Evolutionary conservation across 2,888 invertebrate genomes (phyloP), one percentile per base, ranked within the genome.

Genomic region (Acanthococcus lagerstroemiae): DNA sequence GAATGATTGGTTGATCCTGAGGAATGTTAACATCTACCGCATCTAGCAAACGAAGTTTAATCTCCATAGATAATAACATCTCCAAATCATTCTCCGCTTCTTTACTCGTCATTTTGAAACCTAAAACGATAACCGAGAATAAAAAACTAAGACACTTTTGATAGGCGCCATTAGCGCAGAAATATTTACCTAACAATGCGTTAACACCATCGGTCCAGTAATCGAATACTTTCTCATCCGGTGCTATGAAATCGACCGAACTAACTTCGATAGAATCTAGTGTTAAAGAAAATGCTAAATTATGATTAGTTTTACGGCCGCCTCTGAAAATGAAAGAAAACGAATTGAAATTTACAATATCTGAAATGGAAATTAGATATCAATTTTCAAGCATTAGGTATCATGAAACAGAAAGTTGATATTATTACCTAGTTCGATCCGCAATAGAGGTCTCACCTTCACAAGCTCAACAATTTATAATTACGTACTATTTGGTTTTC

Each of bases 131-230:
- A n/a, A n/a, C n/a, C n/a, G n/a, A n/a, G n/a, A n/a, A n/a, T n/a
- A 70, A 69, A 68, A 60, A 68, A 6, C 4, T 5, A 4, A 45
- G 19, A 19, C 15, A 45, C 46, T 5, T 45, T 15, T 45, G 15
- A 17, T 45, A 45, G 4, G 15, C 46, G 19, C 15, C n/a, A n/a
- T 5, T 26, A 7, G 25, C 69, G n/a, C n/a, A n/a, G n/a, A n/a
- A n/a, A n/a, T n/a, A n/a, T 70, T 73, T 76, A 77, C 82, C 81
- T 15, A 95, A 79, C 58, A 97, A 78, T 15, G 93, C 89, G 77
- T 94, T 93, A 55, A 96, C 86, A 3, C 95, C 96, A 78, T 97
- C 96, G 0, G 91, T 91, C 96, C 96, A 97, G 76, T 90, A 91
- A 74, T 91, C 88, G 74, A 88, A 90, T 12, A 87, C 82, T 72